Percentiles rank a stretch among this genome's conserved stretches.
Conservation (phyloP, 1,140 invertebrate species). For the Oedothorax gibbosus region DNA sequence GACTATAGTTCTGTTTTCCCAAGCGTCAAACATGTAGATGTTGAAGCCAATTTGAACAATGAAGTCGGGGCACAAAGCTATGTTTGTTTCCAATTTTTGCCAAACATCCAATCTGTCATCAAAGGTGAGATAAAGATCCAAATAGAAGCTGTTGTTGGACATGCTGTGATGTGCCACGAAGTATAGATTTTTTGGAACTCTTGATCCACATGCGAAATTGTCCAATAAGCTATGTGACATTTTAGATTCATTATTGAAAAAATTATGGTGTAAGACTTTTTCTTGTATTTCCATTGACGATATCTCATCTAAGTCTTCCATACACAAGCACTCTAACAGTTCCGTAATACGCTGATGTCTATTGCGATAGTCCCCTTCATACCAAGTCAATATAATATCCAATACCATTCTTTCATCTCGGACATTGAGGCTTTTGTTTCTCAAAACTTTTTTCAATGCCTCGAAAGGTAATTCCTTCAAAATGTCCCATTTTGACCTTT, state of each 20-base stretch:
- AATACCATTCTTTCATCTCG: conserved; percentile 1
- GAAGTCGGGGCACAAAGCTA: background rate
- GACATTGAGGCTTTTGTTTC: conserved; percentile 1
- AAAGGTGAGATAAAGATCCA: background rate
- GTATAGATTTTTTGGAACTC: background rate
- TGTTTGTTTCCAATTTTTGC: background rate
- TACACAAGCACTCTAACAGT: background rate
- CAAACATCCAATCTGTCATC: conserved; percentile 10
- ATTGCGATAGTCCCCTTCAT: background rate
- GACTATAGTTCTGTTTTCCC: background rate
- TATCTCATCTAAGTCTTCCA: background rate
- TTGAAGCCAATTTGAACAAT: background rate
- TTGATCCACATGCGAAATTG: background rate
- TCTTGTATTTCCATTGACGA: background rate
- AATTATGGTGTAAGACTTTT: background rate
- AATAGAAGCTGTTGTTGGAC: background rate
- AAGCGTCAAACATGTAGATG: conserved; percentile 27
- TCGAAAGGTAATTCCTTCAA: background rate
- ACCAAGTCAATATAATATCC: background rate
- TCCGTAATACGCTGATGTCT: background rate
- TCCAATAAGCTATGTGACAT: too few relatives aligned
- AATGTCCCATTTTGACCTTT: background rate
- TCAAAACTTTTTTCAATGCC: conserved; percentile 5
- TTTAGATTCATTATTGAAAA: background rate
- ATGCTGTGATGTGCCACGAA: background rate